Evolutionary conservation across 2,113 vertebrate genomes (phyloP), one percentile per base, ranked within the genome.

Genomic region (Zosterops borbonicus): DNA sequence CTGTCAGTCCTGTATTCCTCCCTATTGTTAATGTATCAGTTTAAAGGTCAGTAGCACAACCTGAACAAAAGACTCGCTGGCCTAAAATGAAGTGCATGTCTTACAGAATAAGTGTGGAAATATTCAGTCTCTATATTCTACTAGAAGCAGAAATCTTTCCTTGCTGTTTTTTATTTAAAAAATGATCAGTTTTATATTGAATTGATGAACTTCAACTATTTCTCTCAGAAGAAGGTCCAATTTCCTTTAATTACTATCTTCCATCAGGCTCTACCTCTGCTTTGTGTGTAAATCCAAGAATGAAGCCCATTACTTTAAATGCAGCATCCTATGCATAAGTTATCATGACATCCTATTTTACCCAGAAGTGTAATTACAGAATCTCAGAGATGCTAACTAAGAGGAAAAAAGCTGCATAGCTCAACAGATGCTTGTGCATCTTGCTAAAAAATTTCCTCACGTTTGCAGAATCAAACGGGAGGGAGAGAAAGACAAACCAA

Each of bases 311-410:
- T 33, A 71, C n/a, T 94, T 87, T 71, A 94, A 96, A 90, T 1
- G 68, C 35, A 37, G 64, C 28, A 74, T 83, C 83, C 64, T 22
- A 78, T 70, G 37, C 68, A 56, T 88, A 95, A 95, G 53, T 90
- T 92, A 89, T 90, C 79, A 42, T 47, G 85, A 90, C 88, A 95
- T 82, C 52, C 37, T 80, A 83, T 94, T 96, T 89, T 90, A 88
- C 94, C 76, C 93, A 90, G 76, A 92, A 94, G 92, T 75, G 56
- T 78, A 96, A 97, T 96, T 96, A 94, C 90, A 94, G 85, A 53
- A 90, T 78, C 88, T 87, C 75, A 93, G 77, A 96, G 90, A 93
- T 96, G 96, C 93, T 90, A 96, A 83, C 63, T 92, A 96, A 94
- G 94, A 95, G 76, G 44, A 81, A 92, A 93, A 97, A 96, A 94